These are phyloP conservation scores for Yasuhikotakia modesta DNA, from an alignment of 2,797 vertebrate species.

Conservation along the genomic window DNA sequence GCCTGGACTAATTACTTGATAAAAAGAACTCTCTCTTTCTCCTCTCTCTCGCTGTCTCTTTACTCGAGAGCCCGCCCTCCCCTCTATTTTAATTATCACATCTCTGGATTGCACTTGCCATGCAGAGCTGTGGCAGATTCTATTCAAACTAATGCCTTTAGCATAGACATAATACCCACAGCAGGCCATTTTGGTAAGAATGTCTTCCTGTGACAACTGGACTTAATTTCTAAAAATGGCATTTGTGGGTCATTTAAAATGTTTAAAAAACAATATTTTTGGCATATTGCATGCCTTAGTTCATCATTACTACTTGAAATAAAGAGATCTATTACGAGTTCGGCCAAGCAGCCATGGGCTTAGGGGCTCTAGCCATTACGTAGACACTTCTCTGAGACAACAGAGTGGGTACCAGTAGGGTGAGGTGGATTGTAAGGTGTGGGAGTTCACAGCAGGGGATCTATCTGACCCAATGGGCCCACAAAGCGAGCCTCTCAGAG, in stretches of 20 bases:
- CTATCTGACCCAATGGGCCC: conserved; percentile 53
- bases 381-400: conserved; percentile 51
- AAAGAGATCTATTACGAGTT: conserved; percentile 40
- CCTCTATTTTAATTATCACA: conserved; percentile 64
- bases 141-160: conserved; percentile 22
- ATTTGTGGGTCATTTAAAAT: conserved; percentile 12
- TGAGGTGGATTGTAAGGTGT: conserved; percentile 52
- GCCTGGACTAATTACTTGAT: conserved; percentile 73
- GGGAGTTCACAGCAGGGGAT: conserved; percentile 55
- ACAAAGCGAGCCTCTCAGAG: conserved; percentile 57
- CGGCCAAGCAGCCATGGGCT: conserved; percentile 13
- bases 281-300: neutral
- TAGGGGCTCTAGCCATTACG: conserved; percentile 53
- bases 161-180: neutral
- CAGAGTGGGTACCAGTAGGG: conserved; percentile 39
- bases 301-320: conserved; percentile 23
- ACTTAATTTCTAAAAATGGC: neutral
- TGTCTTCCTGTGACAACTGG: neutral
- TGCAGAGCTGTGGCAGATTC: conserved; percentile 36
- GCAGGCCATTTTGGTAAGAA: conserved; percentile 3
- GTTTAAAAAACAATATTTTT: neutral
- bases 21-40: conserved; percentile 69
- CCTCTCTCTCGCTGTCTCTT: conserved; percentile 72
- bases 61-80: conserved; percentile 57
- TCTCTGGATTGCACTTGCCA: conserved; percentile 50